Percentiles rank a stretch among this genome's conserved stretches.
Evolutionary conservation across 2,113 vertebrate genomes (phyloP).

Genomic region (Thalassarche chlororhynchos): DNA sequence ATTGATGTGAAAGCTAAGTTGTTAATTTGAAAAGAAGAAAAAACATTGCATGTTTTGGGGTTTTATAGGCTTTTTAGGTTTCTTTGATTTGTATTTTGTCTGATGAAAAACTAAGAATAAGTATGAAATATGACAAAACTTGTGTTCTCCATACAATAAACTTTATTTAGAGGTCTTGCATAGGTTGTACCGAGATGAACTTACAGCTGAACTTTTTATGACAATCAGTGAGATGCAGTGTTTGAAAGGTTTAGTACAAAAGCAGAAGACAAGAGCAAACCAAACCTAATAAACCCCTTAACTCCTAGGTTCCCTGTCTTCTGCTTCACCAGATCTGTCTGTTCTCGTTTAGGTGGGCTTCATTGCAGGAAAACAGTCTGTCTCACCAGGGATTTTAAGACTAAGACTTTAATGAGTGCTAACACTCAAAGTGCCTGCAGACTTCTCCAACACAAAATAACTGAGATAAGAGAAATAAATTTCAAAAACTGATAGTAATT

Average conservation of each 20-base stretch:
- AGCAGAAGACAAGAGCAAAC: background rate
- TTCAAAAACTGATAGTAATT: background rate
- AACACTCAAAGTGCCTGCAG: background rate
- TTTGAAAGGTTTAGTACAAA: background rate
- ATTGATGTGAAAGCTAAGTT: background rate
- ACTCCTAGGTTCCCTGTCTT: background rate
- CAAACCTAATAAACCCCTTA: background rate
- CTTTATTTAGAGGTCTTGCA: background rate
- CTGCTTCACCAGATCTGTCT: background rate
- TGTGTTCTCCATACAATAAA: background rate
- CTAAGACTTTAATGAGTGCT: background rate
- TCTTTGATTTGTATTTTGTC: background rate
- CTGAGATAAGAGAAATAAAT: background rate
- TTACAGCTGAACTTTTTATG: background rate
- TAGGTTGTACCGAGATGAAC: background rate
- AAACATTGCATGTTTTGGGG: background rate
- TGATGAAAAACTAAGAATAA: background rate
- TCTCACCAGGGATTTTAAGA: background rate
- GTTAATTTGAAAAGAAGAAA: background rate
- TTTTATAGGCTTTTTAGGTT: background rate
- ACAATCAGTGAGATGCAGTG: background rate
- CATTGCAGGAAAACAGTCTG: background rate
- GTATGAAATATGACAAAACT: background rate
- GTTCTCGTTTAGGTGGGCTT: background rate
- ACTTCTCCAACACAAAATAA: background rate